phyloP scores from a whole-genome alignment of 1,140 invertebrate genomes.

The Lepidurus packardi region DNA sequence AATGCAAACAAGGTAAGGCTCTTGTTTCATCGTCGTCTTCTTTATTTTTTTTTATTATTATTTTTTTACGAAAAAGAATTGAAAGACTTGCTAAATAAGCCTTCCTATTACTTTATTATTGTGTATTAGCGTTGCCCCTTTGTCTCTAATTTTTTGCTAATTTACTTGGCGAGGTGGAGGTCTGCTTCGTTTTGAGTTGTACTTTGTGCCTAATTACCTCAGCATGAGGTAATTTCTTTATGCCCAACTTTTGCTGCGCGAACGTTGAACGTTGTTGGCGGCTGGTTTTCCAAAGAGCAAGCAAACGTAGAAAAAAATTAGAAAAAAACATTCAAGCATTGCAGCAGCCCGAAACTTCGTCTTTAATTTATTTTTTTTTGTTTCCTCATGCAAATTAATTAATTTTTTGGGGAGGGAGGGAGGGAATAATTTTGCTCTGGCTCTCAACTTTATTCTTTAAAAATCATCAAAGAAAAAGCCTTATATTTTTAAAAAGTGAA shows the following conservation, averaged over 20 bases:
- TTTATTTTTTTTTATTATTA: slow-evolving; percentile 29
- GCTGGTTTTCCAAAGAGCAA: not conserved
- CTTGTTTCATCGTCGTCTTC: slow-evolving; percentile 26
- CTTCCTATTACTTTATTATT: slow-evolving; percentile 12
- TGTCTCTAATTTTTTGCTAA: slow-evolving; percentile 12
- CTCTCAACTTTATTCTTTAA: not conserved
- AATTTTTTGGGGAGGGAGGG: not conserved
- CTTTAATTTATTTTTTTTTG: not conserved
- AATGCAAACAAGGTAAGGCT: slow-evolving; percentile 80
- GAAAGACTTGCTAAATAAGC: not conserved
- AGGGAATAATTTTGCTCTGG: not conserved
- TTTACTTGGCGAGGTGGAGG: slow-evolving; percentile 20
- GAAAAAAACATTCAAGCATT: not conserved
- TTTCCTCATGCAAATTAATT: not conserved
- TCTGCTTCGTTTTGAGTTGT: slow-evolving; percentile 21
- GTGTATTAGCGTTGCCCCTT: slow-evolving; percentile 14
- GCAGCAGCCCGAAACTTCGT: slow-evolving; percentile 13
- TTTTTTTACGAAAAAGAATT: slow-evolving; percentile 1
- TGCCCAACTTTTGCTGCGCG: not conserved
- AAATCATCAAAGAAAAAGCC: not conserved
- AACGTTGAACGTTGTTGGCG: slow-evolving; percentile 8
- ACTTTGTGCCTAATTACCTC: slow-evolving; percentile 19
- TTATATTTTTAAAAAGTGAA: not conserved
- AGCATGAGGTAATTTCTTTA: slow-evolving; percentile 10
- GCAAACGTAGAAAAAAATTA: not conserved